A percentile compares a stretch with the other conserved stretches of the same genome.
Conservation (phyloP, 2,888 invertebrate genomes). For the Byasa hedistus region DNA sequence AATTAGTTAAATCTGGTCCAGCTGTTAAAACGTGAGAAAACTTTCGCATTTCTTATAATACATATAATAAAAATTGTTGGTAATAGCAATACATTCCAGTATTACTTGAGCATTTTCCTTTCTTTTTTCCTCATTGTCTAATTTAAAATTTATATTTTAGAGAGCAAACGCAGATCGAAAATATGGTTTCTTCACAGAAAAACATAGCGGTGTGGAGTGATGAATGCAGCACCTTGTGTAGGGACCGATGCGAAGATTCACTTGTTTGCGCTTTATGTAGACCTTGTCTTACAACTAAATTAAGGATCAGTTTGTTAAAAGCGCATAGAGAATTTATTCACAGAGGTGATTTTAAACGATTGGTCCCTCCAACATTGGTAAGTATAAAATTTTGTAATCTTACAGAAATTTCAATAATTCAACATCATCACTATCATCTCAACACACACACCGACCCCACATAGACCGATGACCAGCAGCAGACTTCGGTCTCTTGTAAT, state of each 20-base stretch:
- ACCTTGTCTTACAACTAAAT: constrained; percentile 84
- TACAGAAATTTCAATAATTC: no score
- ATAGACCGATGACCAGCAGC: no score
- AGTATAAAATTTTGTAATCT: constrained; percentile 8
- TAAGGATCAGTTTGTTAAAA: constrained; percentile 79
- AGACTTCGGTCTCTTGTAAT: no score
- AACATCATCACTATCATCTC: no score
- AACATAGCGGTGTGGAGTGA: constrained; percentile 88
- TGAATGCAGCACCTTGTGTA: constrained; percentile 77
- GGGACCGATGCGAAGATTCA: constrained; percentile 80
- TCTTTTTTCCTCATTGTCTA: not conserved
- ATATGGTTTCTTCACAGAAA: constrained; percentile 87
- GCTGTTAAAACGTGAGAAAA: no score
- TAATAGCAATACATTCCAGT: no score
- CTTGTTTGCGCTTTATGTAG: constrained; percentile 87
- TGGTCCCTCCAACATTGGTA: constrained; percentile 88
- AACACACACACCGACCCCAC: no score
- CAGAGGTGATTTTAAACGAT: constrained; percentile 87
- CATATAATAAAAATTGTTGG: no score
- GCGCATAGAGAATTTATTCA: constrained; percentile 91
- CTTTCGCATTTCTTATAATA: no score
- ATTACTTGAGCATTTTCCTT: not conserved
- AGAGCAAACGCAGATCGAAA: constrained; percentile 62
- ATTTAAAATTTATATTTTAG: constrained; percentile 49
- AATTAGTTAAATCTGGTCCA: no score